Evolutionary conservation across 2,888 invertebrate species (phyloP).

Genomic region (Epirrhoe tristata): DNA sequence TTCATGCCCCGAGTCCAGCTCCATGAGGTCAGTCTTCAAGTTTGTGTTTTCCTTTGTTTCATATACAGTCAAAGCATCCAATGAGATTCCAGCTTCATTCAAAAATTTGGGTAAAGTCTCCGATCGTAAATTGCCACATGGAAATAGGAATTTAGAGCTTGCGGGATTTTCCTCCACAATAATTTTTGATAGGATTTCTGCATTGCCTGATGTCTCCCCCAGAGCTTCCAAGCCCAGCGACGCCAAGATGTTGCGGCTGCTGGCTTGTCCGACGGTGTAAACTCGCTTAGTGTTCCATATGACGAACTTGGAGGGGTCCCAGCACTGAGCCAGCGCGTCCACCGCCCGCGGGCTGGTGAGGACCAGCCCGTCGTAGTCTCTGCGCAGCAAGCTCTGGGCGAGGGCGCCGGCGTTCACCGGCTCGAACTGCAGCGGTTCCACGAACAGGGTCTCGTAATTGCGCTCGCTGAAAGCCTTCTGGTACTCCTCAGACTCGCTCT

Average conservation of each 20-base stretch:
- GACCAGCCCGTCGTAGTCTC: slow-evolving; percentile 65
- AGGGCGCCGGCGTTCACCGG: slow-evolving; percentile 57
- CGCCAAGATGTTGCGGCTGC: slow-evolving; percentile 61
- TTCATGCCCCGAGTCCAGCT: slow-evolving; percentile 50
- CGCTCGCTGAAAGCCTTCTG: slow-evolving; percentile 62
- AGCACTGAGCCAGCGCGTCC: slow-evolving; percentile 69
- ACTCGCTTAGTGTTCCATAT: slow-evolving; percentile 66
- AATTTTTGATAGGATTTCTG: slow-evolving; percentile 66
- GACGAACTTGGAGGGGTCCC: slow-evolving; percentile 70
- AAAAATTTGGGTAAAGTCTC: slow-evolving; percentile 66
- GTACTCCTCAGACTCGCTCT: slow-evolving; percentile 75
- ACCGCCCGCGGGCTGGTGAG: slow-evolving; percentile 74
- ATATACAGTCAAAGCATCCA: slow-evolving; percentile 72
- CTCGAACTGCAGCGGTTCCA: slow-evolving; percentile 74
- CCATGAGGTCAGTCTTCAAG: slow-evolving; percentile 62
- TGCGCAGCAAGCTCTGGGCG: slow-evolving; percentile 53
- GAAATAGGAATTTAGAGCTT: slow-evolving; percentile 67
- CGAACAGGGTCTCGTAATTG: slow-evolving; percentile 67
- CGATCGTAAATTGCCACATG: slow-evolving; percentile 73
- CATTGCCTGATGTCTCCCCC: slow-evolving; percentile 67
- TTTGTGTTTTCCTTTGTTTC: slow-evolving; percentile 75
- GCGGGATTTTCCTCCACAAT: slow-evolving; percentile 62
- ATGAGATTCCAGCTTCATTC: slow-evolving; percentile 52
- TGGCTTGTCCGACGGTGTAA: slow-evolving; percentile 72
- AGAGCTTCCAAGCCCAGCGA: slow-evolving; percentile 68